Base-by-base conservation (phyloP, 2,113 vertebrate species). In the Epinephelus fuscoguttatus region DNA sequence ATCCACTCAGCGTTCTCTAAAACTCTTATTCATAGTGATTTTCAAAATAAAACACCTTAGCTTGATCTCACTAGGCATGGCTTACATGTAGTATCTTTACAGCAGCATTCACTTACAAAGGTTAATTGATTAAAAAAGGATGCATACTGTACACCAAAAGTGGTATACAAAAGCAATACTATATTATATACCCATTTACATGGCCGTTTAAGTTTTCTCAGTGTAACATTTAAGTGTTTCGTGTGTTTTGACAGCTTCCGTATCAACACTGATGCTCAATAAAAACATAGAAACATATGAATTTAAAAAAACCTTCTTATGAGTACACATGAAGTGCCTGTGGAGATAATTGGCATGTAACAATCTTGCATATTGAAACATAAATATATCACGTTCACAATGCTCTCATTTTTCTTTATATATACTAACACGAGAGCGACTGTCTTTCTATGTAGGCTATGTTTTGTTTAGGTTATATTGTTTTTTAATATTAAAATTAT, bases 61-160 rank as follows among this genome's bases (percentile, higher is more conserved):
- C 83, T 84, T 84, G 89, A 85, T 91, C 80, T 92, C 86, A 92
- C 91, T 88, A 89, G 89, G 86, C 92, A 88, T 93, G 92, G 90
- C 89, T 92, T 87, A 91, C 91, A 87, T 92, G 85, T 71, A 85
- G 75, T 84, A 77, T 90, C 67, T 84, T 88, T 86, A 91, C 93
- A 92, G 91, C 92, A 92, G 92, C 91, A 92, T 93, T 93, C 92
- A 92, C 86, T 82, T 91, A 90, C 88, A 92, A 92, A 93, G 88
- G 82, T 89, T 88, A 89, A 78, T 82, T 80, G 81, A 81, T 91
- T 93, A 89, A 88, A 94, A 92, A 94, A 94, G 78, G 84, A 93
- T 84, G 85, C 89, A 93, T 93, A 92, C 79, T 88, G 78, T 86
- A 90, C 87, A 84, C 90, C 88, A 75, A 90, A 90, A 86, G 71